A percentile compares a stretch with the other conserved stretches of the same genome.
Evolutionary conservation across 2,113 vertebrate genomes (phyloP).

Genomic region (Theristicus caerulescens): DNA sequence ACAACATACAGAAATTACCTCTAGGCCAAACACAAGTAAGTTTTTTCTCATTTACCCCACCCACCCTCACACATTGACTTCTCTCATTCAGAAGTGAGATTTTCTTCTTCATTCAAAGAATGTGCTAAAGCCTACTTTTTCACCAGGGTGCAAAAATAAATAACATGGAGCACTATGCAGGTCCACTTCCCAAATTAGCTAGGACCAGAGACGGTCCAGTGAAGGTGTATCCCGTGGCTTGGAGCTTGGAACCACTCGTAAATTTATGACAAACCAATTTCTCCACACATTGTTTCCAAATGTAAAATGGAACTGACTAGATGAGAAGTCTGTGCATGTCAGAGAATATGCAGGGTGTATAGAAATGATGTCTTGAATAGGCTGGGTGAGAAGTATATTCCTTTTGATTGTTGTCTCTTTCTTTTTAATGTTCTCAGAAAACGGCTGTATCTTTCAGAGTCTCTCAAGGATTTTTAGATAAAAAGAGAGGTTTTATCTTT

Average conservation of each 20-base stretch:
- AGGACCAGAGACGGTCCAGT: neutral
- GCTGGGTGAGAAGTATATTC: conserved; percentile 71
- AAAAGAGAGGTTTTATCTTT: conserved; percentile 87
- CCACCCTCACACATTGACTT: neutral
- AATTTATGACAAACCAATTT: conserved; percentile 20
- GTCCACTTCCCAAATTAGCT: neutral
- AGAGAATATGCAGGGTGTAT: conserved; percentile 1
- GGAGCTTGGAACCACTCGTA: neutral
- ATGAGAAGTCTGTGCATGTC: conserved; percentile 52
- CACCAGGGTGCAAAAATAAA: neutral
- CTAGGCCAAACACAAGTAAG: neutral
- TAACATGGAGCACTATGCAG: neutral
- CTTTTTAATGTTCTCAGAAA: conserved; percentile 83
- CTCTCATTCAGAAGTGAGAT: neutral
- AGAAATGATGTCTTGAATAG: conserved; percentile 66
- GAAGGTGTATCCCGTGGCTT: neutral
- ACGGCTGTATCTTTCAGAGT: conserved; percentile 78
- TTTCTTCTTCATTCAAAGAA: neutral
- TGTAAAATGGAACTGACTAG: conserved; percentile 15
- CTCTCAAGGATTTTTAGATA: conserved; percentile 88
- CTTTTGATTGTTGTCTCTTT: conserved; percentile 78
- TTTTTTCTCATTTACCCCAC: neutral
- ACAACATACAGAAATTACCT: neutral
- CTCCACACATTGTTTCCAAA: neutral
- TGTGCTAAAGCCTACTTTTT: neutral